Evolutionary conservation across 2,797 vertebrate species (phyloP).

Genomic region (Thalassophryne amazonica): DNA sequence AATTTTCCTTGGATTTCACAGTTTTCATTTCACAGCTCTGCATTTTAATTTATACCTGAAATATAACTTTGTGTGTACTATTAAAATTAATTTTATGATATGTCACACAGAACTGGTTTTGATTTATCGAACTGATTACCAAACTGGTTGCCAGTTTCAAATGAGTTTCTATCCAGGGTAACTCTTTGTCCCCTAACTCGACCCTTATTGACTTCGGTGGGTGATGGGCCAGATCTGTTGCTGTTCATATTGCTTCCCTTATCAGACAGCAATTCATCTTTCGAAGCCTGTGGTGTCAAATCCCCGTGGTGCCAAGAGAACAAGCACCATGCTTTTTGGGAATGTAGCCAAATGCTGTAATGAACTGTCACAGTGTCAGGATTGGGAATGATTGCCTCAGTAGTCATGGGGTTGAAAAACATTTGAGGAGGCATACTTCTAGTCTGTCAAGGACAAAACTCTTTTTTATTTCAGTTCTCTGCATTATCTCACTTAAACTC

Average conservation of each 20-base stretch:
- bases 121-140: too few species aligned
- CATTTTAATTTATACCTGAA: too few species aligned
- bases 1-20: too few species aligned
- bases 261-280: conserved; percentile 54
- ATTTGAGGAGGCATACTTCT: conserved; percentile 31
- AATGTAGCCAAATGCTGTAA: conserved; percentile 81
- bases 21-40: too few species aligned
- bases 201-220: too few species aligned
- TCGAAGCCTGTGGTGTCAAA: conserved; percentile 34
- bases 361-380: conserved; percentile 72
- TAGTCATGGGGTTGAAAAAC: conserved; percentile 48
- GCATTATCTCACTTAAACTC: background rate
- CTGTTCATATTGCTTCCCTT: conserved; percentile 31
- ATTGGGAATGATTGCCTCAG: conserved; percentile 68
- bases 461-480: conserved; percentile 4
- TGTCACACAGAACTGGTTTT: too few species aligned
- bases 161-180: too few species aligned
- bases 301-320: conserved; percentile 59
- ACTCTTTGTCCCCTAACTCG: too few species aligned
- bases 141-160: too few species aligned
- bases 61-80: too few species aligned
- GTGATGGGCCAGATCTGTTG: conserved; percentile 8
- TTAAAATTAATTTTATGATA: too few species aligned
- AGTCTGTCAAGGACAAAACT: conserved; percentile 47
- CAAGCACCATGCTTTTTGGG: conserved; percentile 70